Conservation (phyloP, 2,888 invertebrate species). For the Laothoe populi region DNA sequence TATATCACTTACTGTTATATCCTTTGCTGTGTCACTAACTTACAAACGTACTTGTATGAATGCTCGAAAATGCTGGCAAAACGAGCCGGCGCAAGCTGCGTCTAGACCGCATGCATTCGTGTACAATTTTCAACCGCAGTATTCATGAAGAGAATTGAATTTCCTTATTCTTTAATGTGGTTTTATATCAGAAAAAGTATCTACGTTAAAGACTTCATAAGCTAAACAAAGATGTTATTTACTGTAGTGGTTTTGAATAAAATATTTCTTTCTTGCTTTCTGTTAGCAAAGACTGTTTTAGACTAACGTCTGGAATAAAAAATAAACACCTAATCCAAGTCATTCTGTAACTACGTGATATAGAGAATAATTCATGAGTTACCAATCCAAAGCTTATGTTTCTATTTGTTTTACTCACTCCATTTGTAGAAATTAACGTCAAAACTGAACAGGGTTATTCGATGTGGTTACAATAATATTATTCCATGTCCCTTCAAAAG, state of each 20-base stretch:
- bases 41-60: neutral
- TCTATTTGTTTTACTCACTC: no score
- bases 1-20: neutral
- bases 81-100: constrained; percentile 12
- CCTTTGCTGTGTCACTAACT: neutral
- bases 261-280: no score
- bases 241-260: no score
- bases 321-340: no score
- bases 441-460: constrained; percentile 40
- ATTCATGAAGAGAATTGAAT: constrained; percentile 2
- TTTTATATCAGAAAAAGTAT: neutral
- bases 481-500: constrained; percentile 41
- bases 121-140: constrained; percentile 9
- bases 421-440: constrained; percentile 31
- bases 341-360: no score
- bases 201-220: no score
- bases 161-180: neutral
- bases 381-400: no score
- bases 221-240: no score
- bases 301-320: no score
- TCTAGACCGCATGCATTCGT: constrained; percentile 17
- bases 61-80: constrained; percentile 10
- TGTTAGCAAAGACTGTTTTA: no score
- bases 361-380: no score
- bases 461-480: constrained; percentile 48